phyloP scores from a whole-genome alignment of 2,113 vertebrate genomes.

The Chelonoidis abingdonii region DNA sequence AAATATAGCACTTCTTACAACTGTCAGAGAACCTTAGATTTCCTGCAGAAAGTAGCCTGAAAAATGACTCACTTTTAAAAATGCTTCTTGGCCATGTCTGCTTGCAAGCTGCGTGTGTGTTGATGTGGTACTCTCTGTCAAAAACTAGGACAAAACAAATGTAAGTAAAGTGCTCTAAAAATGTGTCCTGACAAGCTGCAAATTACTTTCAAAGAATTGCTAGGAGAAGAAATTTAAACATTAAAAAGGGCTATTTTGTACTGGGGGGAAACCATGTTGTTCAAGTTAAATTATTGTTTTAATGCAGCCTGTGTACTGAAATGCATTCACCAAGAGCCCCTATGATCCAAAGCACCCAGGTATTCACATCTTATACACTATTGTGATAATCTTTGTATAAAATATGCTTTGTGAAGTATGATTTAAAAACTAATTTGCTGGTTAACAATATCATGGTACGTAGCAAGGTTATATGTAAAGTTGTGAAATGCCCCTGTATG shows the following conservation, averaged over 20 bases:
- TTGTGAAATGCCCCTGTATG: not conserved
- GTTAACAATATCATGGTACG: not conserved
- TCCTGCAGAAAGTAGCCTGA: not conserved
- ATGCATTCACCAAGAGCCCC: not conserved
- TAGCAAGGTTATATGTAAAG: not conserved
- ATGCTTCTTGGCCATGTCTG: not conserved
- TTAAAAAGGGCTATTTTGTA: not conserved
- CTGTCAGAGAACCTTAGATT: not conserved
- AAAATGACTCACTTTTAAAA: not conserved
- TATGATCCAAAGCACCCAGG: not conserved
- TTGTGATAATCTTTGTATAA: not conserved
- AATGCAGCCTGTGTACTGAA: not conserved
- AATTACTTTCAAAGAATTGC: slow-evolving; percentile 2
- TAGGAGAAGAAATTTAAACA: not conserved
- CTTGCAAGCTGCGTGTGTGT: not conserved
- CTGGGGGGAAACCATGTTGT: not conserved
- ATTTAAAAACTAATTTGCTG: not conserved
- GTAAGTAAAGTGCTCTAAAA: not conserved
- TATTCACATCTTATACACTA: not conserved
- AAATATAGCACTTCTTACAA: not conserved
- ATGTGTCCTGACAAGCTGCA: not conserved
- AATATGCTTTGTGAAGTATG: not conserved
- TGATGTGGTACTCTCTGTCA: not conserved
- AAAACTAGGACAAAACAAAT: not conserved
- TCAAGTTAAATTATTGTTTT: not conserved